Percentiles rank a stretch among this genome's conserved stretches.
Evolutionary conservation across 2,113 vertebrate genomes (phyloP).

Genomic region (Xenotilapia caudafasciata): DNA sequence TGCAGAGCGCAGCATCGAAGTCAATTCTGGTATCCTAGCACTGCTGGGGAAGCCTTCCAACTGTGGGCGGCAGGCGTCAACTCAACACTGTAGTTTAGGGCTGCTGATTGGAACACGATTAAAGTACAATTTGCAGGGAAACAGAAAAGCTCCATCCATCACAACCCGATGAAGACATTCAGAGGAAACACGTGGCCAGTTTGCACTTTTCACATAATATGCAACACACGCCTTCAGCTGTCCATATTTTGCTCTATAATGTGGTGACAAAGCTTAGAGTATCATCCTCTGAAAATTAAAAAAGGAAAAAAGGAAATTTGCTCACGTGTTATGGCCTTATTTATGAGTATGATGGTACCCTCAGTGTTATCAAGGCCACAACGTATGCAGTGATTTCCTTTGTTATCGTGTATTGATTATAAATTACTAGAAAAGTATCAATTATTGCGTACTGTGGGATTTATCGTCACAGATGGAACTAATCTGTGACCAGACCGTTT

Average conservation of each 20-base stretch:
- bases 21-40: background rate
- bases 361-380: background rate
- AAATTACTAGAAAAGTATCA: background rate
- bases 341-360: background rate
- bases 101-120: constrained; percentile 27
- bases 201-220: constrained; percentile 1
- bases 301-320: background rate
- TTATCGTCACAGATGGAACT: constrained; percentile 13
- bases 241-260: background rate
- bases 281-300: background rate
- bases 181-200: constrained; percentile 6
- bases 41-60: background rate
- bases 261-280: background rate
- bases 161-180: constrained; percentile 16
- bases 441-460: constrained; percentile 3
- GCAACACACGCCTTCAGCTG: background rate
- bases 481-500: constrained; percentile 8
- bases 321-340: background rate
- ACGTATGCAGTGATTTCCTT: background rate
- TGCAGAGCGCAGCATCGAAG: background rate
- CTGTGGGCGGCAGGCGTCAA: constrained; percentile 10
- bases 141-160: constrained; percentile 26
- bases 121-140: constrained; percentile 19
- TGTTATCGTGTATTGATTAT: background rate
- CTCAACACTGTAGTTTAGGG: constrained; percentile 2